Evolutionary conservation across 2,888 invertebrate genomes (phyloP).

Genomic region (Drosophila engyochracea): DNA sequence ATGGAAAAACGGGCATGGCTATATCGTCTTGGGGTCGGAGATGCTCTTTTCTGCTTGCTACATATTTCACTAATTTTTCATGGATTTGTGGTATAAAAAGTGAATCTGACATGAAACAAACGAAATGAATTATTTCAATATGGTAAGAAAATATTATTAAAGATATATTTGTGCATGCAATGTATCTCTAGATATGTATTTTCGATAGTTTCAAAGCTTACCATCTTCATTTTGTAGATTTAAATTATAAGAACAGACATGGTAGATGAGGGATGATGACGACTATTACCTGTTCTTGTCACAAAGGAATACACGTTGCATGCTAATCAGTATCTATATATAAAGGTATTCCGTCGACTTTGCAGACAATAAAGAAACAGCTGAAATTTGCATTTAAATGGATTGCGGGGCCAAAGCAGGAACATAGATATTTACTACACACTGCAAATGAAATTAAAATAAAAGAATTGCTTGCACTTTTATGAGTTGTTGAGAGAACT

Average conservation of each 20-base stretch:
- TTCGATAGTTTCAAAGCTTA: neutral
- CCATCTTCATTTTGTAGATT: neutral
- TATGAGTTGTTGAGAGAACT: neutral
- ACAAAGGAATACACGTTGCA: too few species aligned
- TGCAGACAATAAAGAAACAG: constrained; percentile 26
- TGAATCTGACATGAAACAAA: neutral
- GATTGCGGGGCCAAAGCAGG: neutral
- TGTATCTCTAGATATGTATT: neutral
- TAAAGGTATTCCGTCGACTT: neutral
- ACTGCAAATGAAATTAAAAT: constrained; percentile 32
- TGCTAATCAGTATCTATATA: neutral
- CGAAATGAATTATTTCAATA: neutral
- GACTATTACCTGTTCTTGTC: neutral
- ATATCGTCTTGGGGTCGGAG: neutral
- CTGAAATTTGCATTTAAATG: constrained; percentile 39
- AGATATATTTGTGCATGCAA: neutral
- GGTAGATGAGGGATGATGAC: neutral
- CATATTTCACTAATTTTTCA: neutral
- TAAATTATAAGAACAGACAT: neutral
- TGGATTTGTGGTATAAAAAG: neutral
- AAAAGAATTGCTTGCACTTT: constrained; percentile 10
- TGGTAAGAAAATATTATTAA: too few species aligned
- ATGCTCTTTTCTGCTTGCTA: neutral
- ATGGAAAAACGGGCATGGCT: neutral
- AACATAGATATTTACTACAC: neutral